Evolutionary conservation across 2,888 invertebrate genomes (phyloP).

Genomic region (Endomychus coccineus): DNA sequence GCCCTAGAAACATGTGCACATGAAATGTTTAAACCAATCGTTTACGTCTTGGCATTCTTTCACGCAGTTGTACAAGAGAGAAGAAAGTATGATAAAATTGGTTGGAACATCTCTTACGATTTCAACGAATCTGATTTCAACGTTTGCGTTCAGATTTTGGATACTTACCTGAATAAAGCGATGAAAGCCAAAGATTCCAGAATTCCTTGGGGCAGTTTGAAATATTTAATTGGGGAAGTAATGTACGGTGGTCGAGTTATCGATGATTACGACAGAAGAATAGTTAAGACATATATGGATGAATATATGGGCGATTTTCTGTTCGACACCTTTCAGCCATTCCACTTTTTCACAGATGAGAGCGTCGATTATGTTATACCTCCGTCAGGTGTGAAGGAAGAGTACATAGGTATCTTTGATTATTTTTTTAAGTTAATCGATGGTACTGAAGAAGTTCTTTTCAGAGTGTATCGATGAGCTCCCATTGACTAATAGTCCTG

Average conservation of each 20-base stretch:
- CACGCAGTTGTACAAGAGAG: constrained; percentile 90
- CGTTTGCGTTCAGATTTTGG: constrained; percentile 78
- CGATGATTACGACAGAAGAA: constrained; percentile 82
- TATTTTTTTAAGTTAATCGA: not conserved
- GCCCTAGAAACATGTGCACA: constrained; percentile 69
- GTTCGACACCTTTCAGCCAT: constrained; percentile 85
- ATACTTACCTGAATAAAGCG: constrained; percentile 74
- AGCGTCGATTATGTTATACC: constrained; percentile 75
- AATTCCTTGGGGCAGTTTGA: constrained; percentile 85
- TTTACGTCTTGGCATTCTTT: constrained; percentile 87
- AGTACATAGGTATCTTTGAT: constrained; percentile 56
- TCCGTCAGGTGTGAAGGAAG: constrained; percentile 55
- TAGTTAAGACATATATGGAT: constrained; percentile 82
- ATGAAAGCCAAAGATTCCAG: constrained; percentile 50
- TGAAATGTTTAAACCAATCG: constrained; percentile 67
- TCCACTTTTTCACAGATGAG: constrained; percentile 76
- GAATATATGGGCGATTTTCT: constrained; percentile 93
- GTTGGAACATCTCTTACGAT: constrained; percentile 91
- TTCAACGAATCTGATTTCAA: constrained; percentile 90
- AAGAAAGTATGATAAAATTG: constrained; percentile 87
- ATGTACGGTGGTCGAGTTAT: constrained; percentile 95
- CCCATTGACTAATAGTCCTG: constrained; percentile 78
- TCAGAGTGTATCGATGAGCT: constrained; percentile 71
- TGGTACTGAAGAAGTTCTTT: not conserved
- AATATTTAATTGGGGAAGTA: constrained; percentile 89